These are phyloP conservation scores for Merodon equestris DNA, from an alignment of 2,888 invertebrate species.

Conservation along the genomic window DNA sequence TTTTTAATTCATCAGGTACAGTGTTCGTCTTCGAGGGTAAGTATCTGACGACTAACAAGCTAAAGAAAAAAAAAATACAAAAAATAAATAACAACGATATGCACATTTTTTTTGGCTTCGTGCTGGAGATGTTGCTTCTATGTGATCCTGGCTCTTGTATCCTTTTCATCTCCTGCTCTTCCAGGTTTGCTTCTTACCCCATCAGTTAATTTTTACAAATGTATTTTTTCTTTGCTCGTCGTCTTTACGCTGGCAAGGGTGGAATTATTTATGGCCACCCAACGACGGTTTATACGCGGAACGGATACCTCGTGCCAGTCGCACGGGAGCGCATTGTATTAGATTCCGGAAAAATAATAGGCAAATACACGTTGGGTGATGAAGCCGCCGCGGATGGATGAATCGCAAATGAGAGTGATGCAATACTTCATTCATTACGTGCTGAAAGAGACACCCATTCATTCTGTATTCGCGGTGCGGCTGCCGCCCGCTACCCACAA, in stretches of 20 bases:
- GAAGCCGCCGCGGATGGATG: conserved; percentile 46
- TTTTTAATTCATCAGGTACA: conserved; percentile 66
- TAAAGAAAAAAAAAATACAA: not conserved
- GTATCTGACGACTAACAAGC: conserved; percentile 34
- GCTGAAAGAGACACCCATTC: conserved; percentile 55
- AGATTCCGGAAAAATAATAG: conserved; percentile 67
- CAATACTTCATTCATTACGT: conserved; percentile 66
- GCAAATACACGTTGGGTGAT: conserved; percentile 43
- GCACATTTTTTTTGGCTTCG: conserved; percentile 56
- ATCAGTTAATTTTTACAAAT: conserved; percentile 69
- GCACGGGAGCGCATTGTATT: conserved; percentile 34
- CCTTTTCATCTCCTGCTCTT: conserved; percentile 53
- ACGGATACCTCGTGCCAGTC: no score
- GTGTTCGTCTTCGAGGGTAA: conserved; percentile 31
- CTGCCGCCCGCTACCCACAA: conserved; percentile 10
- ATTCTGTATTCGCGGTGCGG: conserved; percentile 1
- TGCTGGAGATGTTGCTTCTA: conserved; percentile 50
- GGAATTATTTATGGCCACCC: conserved; percentile 68
- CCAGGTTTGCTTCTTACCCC: conserved; percentile 55
- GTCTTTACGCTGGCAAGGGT: conserved; percentile 54
- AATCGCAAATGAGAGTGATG: conserved; percentile 64
- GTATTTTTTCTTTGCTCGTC: conserved; percentile 25
- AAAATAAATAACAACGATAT: conserved; percentile 48
- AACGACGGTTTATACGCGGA: conserved; percentile 25
- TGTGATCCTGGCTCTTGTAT: conserved; percentile 56